A percentile compares a stretch with the other conserved stretches of the same genome.
Conservation (phyloP, 37 sponge, comb jelly and placozoan genomes). For the Chondrilla cf. caribensis region DNA sequence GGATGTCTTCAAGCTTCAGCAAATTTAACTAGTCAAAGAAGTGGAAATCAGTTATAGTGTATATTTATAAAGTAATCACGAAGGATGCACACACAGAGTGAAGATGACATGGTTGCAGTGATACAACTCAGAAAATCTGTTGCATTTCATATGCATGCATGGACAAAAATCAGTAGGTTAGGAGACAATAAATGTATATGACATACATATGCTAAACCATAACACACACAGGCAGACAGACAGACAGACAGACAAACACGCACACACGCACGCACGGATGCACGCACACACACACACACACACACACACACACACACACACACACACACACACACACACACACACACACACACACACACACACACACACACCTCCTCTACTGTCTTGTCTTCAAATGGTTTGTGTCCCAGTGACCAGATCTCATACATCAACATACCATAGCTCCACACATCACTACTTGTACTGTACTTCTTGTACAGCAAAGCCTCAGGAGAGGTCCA, state of each 20-base stretch:
- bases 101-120: not conserved
- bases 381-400: not conserved
- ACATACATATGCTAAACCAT: too few relatives aligned
- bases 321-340: not conserved
- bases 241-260: not conserved
- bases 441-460: slow-evolving; percentile 22
- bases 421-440: slow-evolving; percentile 29
- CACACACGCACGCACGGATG: too few relatives aligned
- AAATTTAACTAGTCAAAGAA: too few relatives aligned
- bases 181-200: too few relatives aligned
- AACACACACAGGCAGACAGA: too few relatives aligned
- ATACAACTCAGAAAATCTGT: too few relatives aligned
- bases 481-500: slow-evolving; percentile 23
- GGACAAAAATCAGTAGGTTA: too few relatives aligned
- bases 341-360: slow-evolving; percentile 19
- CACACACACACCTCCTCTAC: not conserved
- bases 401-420: slow-evolving; percentile 30
- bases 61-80: too few relatives aligned
- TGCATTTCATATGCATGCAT: not conserved
- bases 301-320: too few relatives aligned
- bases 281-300: too few relatives aligned
- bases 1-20: too few relatives aligned
- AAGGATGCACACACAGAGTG: not conserved
- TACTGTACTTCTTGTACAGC: slow-evolving; percentile 15
- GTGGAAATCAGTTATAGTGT: too few relatives aligned